phyloP scores from a whole-genome alignment of 2,113 vertebrate genomes.

The Tympanuchus pallidicinctus region DNA sequence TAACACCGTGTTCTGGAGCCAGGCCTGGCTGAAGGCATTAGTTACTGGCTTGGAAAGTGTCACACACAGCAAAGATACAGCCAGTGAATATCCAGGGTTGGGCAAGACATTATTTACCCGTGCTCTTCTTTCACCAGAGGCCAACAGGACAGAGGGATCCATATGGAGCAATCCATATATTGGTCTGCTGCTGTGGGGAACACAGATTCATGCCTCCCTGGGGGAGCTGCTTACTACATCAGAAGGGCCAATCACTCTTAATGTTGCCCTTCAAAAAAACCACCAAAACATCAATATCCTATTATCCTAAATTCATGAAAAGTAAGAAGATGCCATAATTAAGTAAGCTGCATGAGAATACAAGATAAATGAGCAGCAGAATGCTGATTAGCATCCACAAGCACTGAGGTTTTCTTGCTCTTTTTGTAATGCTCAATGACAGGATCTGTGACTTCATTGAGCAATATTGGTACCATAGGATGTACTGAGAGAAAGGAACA shows the following conservation, averaged over 20 bases:
- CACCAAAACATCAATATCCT: neutral
- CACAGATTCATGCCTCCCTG: slow-evolving; percentile 11
- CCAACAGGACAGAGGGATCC: neutral
- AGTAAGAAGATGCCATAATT: slow-evolving; percentile 30
- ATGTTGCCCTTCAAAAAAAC: neutral
- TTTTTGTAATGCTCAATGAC: neutral
- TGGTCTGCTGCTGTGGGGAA: slow-evolving; percentile 13
- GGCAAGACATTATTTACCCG: neutral
- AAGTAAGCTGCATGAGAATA: neutral
- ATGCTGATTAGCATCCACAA: neutral
- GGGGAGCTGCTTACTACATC: neutral
- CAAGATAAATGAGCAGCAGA: neutral
- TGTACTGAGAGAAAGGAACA: neutral
- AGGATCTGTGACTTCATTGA: neutral
- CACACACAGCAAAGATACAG: neutral
- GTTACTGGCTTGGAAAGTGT: neutral
- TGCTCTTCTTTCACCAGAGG: neutral
- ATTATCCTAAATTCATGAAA: slow-evolving; percentile 15
- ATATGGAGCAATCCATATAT: neutral
- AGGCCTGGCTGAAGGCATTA: neutral
- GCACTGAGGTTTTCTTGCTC: neutral
- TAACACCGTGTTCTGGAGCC: neutral
- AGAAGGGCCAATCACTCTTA: slow-evolving; percentile 25
- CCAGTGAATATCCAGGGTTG: neutral
- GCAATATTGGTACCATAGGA: neutral